Percentiles rank a stretch among this genome's conserved stretches.
Evolutionary conservation across 2,888 invertebrate genomes (phyloP).

Genomic region (Nomada ferruginata): DNA sequence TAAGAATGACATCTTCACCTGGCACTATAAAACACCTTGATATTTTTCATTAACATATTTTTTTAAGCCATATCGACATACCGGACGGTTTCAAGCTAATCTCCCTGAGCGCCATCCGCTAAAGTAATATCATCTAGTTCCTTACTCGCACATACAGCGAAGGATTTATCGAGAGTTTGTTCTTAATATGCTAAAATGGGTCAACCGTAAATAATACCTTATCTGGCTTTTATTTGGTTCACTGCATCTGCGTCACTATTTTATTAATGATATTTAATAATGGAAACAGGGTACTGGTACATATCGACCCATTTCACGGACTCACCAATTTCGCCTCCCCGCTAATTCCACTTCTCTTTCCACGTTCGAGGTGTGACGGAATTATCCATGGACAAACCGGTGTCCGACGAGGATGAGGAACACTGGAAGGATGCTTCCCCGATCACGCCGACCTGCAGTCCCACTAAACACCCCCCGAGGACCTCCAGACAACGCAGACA

Average conservation of each 20-base stretch:
- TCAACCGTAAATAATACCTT: not conserved
- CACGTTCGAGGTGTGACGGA: conserved; percentile 58
- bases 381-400: conserved; percentile 65
- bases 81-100: too few species aligned
- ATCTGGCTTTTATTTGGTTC: not conserved
- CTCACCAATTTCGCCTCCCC: not conserved
- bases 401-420: conserved; percentile 65
- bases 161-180: not conserved
- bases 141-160: not conserved
- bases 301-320: too few species aligned
- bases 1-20: too few species aligned
- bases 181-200: not conserved
- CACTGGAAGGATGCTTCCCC: conserved; percentile 73
- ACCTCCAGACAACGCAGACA: conserved; percentile 15
- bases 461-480: conserved; percentile 43
- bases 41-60: too few species aligned
- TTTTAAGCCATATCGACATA: too few species aligned
- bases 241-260: not conserved
- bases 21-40: too few species aligned
- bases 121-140: too few species aligned
- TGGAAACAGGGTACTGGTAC: too few species aligned
- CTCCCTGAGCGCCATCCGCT: too few species aligned
- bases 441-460: conserved; percentile 74
- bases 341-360: too few species aligned
- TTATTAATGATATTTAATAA: too few species aligned